These are phyloP conservation scores for Holothuria glaberrima DNA, from an alignment of 35 echinoderm and acorn worm species.

Conservation along the genomic window DNA sequence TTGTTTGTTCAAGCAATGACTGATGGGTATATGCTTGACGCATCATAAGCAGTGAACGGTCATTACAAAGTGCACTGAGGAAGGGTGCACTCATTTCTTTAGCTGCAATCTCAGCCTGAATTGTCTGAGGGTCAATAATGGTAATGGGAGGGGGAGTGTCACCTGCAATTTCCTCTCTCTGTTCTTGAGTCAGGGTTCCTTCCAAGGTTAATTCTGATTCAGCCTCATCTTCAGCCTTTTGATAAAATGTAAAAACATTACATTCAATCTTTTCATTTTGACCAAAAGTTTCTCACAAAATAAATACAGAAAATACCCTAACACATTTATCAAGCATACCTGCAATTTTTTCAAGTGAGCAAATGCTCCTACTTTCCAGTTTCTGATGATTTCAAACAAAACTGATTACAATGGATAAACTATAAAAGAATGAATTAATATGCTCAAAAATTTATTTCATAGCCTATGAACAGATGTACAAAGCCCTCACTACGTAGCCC, in stretches of 20 bases:
- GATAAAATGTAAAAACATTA: neutral
- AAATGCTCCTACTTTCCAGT: too few relatives aligned
- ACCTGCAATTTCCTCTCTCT: neutral
- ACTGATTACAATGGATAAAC: too few relatives aligned
- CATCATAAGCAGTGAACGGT: conserved; percentile 85
- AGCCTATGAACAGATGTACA: too few relatives aligned
- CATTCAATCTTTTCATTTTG: too few relatives aligned
- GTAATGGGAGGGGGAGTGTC: neutral
- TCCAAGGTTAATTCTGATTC: neutral
- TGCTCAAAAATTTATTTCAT: too few relatives aligned
- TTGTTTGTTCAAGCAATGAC: conserved; percentile 7
- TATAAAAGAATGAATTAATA: too few relatives aligned
- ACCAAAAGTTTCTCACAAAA: too few relatives aligned
- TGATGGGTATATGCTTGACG: conserved; percentile 58
- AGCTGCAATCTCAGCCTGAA: conserved; percentile 81
- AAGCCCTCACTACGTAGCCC: too few relatives aligned
- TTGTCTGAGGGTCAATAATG: conserved; percentile 78
- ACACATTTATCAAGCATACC: too few relatives aligned
- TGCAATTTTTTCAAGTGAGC: too few relatives aligned
- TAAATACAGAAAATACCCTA: too few relatives aligned
- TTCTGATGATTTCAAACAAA: too few relatives aligned
- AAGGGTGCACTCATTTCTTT: conserved; percentile 88
- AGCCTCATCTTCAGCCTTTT: conserved; percentile 68
- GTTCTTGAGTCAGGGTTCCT: neutral
- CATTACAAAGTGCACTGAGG: conserved; percentile 91